Percentiles rank a stretch among this genome's conserved stretches.
phyloP scores from a whole-genome alignment of 2,888 invertebrate genomes.

The Ennomos fuscantarius region DNA sequence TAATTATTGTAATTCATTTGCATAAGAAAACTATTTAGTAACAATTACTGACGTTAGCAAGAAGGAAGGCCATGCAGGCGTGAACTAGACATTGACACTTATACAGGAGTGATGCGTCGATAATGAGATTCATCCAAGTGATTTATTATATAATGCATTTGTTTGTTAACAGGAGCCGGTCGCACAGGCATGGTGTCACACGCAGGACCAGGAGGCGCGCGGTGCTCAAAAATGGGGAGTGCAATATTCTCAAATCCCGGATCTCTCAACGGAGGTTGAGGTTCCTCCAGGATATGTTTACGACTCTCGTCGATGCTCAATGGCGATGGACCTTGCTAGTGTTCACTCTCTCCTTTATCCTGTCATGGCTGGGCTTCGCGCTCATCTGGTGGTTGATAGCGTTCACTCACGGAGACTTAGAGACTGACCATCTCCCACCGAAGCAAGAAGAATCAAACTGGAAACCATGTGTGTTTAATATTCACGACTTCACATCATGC shows the following conservation, averaged over 20 bases:
- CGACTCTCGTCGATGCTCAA: slow-evolving; percentile 95
- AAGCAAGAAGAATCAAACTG: slow-evolving; percentile 84
- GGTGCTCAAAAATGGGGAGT: slow-evolving; percentile 97
- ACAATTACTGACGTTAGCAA: slow-evolving; percentile 75
- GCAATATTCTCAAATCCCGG: slow-evolving; percentile 96
- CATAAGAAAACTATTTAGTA: slow-evolving; percentile 58
- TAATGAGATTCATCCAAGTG: slow-evolving; percentile 53
- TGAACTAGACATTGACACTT: slow-evolving; percentile 72
- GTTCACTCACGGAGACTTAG: slow-evolving; percentile 94
- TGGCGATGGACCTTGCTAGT: slow-evolving; percentile 97
- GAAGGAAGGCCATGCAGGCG: slow-evolving; percentile 74
- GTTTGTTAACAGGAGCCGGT: slow-evolving; percentile 87
- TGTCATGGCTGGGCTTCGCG: slow-evolving; percentile 94
- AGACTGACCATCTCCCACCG: slow-evolving; percentile 83
- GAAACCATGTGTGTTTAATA: slow-evolving; percentile 93
- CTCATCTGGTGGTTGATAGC: slow-evolving; percentile 95
- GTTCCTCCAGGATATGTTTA: slow-evolving; percentile 93
- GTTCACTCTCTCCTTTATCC: slow-evolving; percentile 93
- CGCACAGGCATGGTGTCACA: slow-evolving; percentile 87
- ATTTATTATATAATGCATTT: slow-evolving; percentile 51
- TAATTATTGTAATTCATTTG: slow-evolving; percentile 54
- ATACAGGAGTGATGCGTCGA: slow-evolving; percentile 50
- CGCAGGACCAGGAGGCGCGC: slow-evolving; percentile 92
- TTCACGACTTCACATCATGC: slow-evolving; percentile 93
- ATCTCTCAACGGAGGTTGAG: slow-evolving; percentile 92